Evolutionary conservation across 2,797 vertebrate genomes (phyloP).

Genomic region (Neopelma chrysocephalum): DNA sequence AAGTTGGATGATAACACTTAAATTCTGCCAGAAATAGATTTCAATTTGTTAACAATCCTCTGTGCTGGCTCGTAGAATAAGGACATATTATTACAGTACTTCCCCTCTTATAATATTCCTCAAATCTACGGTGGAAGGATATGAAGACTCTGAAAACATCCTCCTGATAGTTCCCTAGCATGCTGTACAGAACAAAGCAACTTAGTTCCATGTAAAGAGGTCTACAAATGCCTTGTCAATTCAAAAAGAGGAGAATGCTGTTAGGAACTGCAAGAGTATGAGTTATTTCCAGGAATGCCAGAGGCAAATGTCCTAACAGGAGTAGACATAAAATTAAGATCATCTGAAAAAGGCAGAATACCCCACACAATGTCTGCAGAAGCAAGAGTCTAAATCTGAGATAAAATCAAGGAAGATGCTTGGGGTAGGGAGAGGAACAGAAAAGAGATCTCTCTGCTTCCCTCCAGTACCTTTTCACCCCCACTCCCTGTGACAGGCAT

Average conservation of each 20-base stretch:
- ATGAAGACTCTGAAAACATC: background rate
- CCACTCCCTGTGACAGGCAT: slow-evolving; percentile 55
- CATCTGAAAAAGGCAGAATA: background rate
- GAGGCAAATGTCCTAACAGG: background rate
- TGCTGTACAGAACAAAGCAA: background rate
- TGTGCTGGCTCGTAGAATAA: rapidly evolving
- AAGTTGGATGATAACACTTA: background rate
- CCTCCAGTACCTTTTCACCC: background rate
- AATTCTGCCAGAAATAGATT: background rate
- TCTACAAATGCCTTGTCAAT: background rate
- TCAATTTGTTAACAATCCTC: background rate
- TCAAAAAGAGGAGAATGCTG: background rate
- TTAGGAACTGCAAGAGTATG: background rate
- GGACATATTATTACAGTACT: background rate
- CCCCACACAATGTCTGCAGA: background rate
- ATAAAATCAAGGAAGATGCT: background rate
- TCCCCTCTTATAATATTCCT: background rate
- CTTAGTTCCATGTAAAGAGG: background rate
- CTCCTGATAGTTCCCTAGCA: background rate
- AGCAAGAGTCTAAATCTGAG: background rate
- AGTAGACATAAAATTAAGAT: background rate
- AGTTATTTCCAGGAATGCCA: background rate
- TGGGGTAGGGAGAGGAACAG: background rate
- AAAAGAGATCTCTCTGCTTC: background rate
- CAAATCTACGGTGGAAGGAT: background rate